Evolutionary conservation across 2,113 vertebrate genomes (phyloP).

Genomic region (Bos indicus): DNA sequence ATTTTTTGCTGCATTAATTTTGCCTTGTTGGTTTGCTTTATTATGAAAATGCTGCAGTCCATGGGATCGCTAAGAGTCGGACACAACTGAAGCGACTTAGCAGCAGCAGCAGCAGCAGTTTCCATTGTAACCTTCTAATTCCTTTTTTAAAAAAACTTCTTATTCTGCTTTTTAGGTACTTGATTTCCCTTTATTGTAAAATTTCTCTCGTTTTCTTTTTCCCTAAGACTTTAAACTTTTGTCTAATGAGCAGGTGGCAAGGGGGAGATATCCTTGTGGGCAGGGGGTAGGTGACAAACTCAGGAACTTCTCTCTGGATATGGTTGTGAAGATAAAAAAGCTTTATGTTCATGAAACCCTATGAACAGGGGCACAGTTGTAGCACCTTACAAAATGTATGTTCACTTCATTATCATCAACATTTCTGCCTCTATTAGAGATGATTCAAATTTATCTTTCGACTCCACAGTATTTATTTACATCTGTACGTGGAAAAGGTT

Average conservation of each 20-base stretch:
- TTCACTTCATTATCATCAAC: neutral
- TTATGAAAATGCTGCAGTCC: neutral
- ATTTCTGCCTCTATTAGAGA: neutral
- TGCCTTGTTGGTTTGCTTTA: neutral
- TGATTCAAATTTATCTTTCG: neutral
- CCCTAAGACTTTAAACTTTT: neutral
- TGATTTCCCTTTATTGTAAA: neutral
- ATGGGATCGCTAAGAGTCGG: fast-evolving
- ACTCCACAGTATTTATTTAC: neutral
- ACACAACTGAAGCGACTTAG: too few species aligned
- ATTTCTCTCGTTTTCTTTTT: neutral
- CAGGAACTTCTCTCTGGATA: neutral
- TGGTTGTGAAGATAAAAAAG: neutral
- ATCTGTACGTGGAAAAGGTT: neutral
- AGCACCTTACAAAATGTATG: neutral
- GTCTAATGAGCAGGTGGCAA: neutral
- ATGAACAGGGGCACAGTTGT: neutral
- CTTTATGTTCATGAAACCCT: neutral
- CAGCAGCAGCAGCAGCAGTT: neutral
- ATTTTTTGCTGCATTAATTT: neutral
- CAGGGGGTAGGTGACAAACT: neutral
- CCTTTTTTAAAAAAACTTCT: neutral
- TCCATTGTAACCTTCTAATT: neutral
- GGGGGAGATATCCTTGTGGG: neutral
- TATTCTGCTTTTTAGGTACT: neutral